Conservation (phyloP, 2,113 vertebrate species). For the Xiphophorus couchianus region DNA sequence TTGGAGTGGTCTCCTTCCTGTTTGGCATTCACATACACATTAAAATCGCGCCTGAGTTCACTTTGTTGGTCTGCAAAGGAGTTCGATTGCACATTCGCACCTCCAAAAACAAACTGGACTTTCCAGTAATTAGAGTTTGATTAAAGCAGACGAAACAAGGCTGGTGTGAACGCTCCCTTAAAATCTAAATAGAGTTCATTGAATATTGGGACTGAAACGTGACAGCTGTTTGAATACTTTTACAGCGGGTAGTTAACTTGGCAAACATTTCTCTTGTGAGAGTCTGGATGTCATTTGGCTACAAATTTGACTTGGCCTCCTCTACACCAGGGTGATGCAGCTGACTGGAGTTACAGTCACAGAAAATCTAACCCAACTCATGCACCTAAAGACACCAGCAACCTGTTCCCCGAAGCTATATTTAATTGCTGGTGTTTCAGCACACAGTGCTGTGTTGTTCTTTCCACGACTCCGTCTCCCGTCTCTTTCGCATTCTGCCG, state of each 20-base stretch:
- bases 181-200: background rate
- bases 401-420: constrained; percentile 21
- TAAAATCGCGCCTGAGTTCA: no score
- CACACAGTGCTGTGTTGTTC: constrained; percentile 41
- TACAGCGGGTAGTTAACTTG: background rate
- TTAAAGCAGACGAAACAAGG: no score
- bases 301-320: constrained; percentile 17
- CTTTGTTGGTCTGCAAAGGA: no score
- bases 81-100: no score
- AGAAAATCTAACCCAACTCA: constrained; percentile 7
- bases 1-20: no score
- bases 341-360: background rate
- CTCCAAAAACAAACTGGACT: no score
- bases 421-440: constrained; percentile 41
- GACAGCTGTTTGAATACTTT: background rate
- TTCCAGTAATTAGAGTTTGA: no score
- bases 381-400: constrained; percentile 13
- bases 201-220: background rate
- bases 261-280: background rate
- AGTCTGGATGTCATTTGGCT: constrained; percentile 1
- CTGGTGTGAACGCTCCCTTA: background rate
- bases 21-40: no score
- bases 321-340: constrained; percentile 15
- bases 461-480: constrained; percentile 48
- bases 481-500: constrained; percentile 51